Evolutionary conservation across 1,140 invertebrate genomes (phyloP), one percentile per base, ranked within the genome.

Genomic region (Homarus americanus): DNA sequence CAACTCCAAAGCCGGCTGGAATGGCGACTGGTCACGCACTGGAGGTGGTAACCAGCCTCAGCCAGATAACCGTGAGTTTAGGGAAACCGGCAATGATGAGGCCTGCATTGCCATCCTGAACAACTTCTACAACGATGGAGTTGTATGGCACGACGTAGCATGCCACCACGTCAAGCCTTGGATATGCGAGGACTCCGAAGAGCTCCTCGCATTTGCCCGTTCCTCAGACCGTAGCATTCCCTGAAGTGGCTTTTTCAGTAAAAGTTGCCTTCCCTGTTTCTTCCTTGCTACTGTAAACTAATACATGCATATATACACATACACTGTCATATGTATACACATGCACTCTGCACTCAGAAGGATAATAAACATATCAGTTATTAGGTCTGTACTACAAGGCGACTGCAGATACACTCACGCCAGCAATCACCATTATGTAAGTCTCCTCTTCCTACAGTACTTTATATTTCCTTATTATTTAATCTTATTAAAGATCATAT

Each of bases 121-220:
- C 95, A 98, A 98, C 94, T 98, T 98, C 95, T 98, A 98, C 95
- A 97, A 97, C 93, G 97, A 98, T 93, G 97, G 97, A 53, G 95
- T 98, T 93, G 98, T 98, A 94, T 98, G 97, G 97, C 97, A 98
- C 95, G 97, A 98, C 93, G 97, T 98, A 24, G 97, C 97, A 83
- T 98, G 97, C 93, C 97, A 98, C 94, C 97, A 98, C 94, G 95
- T 97, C 86, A 98, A 98, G 94, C 97, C 97, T 1, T 98, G 98
- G 95, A 97, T 98, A 3, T 98, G 97, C 94, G 97, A 98, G 94
- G 97, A 98, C 95, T 97, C 97, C 94, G 97, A 98, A 91, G 97
- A 98, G 94, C 96, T 98, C n/a, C 95, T 98, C 92, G 97, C 97
- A 95, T 98, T 98, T 93, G 93, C 91, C 32, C 83, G 91, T 28